Evolutionary conservation across 1,140 invertebrate species (phyloP), one percentile per base, ranked within the genome.

Genomic region (Brachionus sp.): DNA sequence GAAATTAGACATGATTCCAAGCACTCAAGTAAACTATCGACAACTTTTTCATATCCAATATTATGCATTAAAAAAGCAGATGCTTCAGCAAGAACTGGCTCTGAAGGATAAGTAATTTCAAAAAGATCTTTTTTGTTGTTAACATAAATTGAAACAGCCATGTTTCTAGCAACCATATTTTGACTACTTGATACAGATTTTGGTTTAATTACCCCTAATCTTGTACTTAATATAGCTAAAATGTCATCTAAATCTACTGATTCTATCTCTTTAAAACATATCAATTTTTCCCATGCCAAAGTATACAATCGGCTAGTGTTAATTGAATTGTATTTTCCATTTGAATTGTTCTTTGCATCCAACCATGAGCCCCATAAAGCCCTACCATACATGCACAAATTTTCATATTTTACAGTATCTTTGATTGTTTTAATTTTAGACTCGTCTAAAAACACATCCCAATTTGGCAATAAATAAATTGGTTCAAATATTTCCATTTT

Each of bases 381-480:
- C 39, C 68, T 39, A 23, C 68, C 68, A 42, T 19, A 73, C 39
- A 42, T 42, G 16, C 68, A 73, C 13, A 73, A 10, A 10, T 73
- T 73, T 73, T 73, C 68, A 44, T 39, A 73, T 73, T 73, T 73
- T 0, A 44, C 68, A 19, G 68, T 73, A 7, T 73, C 68, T 42
- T 42, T 0, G 5, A 73, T 73, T 19, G 4, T 44, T n/a, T 73
- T 19, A 9, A 73, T 39, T 73, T 5, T 19, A 16, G n/a, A 2
- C 3, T 73, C 35, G 13, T 73, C 19, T n/a, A 44, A 33, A 73
- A 44, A 73, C 5, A 73, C 39, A 73, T 73, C 68, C 68, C 39
- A 73, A 73, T 73, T 73, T 2, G 68, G 68, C 19, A 73, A 35
- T 19, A 73, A 29, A 73, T 73, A 73, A 42, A 73, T 73, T 42